Percentiles rank a stretch among this genome's conserved stretches.
These are phyloP conservation scores for Drosophila trapezifrons DNA, from an alignment of 1,140 invertebrate species.

Conservation along the genomic window DNA sequence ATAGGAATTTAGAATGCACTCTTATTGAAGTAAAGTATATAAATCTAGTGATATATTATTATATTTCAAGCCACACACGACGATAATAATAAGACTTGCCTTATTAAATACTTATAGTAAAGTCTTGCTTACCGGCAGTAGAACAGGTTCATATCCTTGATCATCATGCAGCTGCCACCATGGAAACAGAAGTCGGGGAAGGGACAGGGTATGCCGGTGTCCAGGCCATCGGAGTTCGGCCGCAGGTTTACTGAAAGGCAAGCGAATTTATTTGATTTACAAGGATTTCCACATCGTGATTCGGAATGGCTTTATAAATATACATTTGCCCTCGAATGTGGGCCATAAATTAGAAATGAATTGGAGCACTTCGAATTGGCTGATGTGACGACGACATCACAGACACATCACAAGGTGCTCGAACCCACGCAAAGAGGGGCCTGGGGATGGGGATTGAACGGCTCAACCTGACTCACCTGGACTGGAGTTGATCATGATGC, in stretches of 20 bases:
- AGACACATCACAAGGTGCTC: conserved; percentile 2
- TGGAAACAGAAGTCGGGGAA: conserved; percentile 89
- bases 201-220: conserved; percentile 66
- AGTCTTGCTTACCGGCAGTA: conserved; percentile 90
- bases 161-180: conserved; percentile 91
- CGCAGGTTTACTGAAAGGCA: conserved; percentile 48
- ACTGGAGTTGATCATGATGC: conserved; percentile 77
- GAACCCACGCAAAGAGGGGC: conserved; percentile 2
- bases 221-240: conserved; percentile 21
- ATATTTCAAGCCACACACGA: background rate
- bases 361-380: conserved; percentile 61
- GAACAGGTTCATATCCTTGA: conserved; percentile 90
- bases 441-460: too few relatives aligned
- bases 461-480: conserved; percentile 78
- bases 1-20: too few relatives aligned
- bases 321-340: conserved; percentile 45
- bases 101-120: background rate
- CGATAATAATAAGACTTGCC: background rate
- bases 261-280: conserved; percentile 27
- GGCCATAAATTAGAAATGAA: conserved; percentile 76
- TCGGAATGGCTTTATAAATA: conserved; percentile 8
- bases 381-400: conserved; percentile 7
- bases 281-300: conserved; percentile 18
- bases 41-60: too few relatives aligned
- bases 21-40: too few relatives aligned